These are phyloP conservation scores for Drosophila saltans DNA, from an alignment of 1,140 invertebrate species.

Conservation along the genomic window DNA sequence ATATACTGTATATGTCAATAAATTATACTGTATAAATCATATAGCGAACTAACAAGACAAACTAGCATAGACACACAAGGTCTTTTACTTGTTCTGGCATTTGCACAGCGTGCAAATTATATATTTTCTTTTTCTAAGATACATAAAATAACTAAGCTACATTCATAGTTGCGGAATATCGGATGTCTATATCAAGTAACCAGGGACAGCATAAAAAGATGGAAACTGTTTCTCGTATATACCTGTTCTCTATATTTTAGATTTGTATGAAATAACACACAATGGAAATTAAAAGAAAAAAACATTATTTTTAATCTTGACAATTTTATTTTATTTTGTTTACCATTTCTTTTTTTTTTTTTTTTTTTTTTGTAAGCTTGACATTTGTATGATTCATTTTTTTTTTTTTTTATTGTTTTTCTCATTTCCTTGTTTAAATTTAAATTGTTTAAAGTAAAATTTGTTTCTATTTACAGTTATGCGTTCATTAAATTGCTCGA, in stretches of 20 bases:
- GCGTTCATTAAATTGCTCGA: constrained; percentile 38
- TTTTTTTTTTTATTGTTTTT: constrained; percentile 43
- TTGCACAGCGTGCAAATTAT: no score
- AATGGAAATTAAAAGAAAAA: background rate
- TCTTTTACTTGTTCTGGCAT: no score
- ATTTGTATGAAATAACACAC: background rate
- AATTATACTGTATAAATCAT: background rate
- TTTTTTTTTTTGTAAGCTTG: constrained; percentile 62
- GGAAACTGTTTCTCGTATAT: no score
- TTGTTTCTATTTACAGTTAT: constrained; percentile 60
- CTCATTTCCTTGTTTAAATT: constrained; percentile 39
- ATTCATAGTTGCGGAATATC: background rate
- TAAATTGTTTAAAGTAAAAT: constrained; percentile 61
- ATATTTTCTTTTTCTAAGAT: no score
- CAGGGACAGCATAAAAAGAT: no score
- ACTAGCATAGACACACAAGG: background rate
- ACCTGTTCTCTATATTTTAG: no score
- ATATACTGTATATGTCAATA: background rate
- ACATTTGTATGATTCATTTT: constrained; percentile 47
- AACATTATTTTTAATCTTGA: constrained; percentile 52
- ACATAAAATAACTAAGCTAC: no score
- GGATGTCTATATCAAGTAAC: background rate
- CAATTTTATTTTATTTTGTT: constrained; percentile 76
- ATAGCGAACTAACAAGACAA: background rate
- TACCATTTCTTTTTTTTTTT: constrained; percentile 63